Percentiles rank a stretch among this genome's conserved stretches.
These are phyloP conservation scores for Platycheirus rosarum DNA, from an alignment of 2,888 invertebrate genomes.

Conservation along the genomic window DNA sequence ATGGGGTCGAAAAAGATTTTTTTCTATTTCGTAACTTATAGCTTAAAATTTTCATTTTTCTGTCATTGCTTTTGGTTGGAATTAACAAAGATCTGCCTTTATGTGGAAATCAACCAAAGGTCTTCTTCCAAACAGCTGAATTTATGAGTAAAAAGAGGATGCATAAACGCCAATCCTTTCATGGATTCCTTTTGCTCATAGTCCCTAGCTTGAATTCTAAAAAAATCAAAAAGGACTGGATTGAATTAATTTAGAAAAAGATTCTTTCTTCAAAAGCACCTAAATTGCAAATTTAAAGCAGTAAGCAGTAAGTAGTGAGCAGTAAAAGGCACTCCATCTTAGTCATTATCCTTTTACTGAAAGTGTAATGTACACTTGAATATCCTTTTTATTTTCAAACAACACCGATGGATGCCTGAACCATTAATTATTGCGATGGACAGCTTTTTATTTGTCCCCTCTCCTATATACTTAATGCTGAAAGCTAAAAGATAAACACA, in stretches of 20 bases:
- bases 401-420: conserved; percentile 23
- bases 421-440: conserved; percentile 47
- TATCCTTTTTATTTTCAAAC: conserved; percentile 2
- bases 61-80: too few relatives aligned
- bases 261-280: conserved; percentile 1
- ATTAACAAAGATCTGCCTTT: too few relatives aligned
- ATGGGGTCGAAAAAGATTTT: too few relatives aligned
- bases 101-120: too few relatives aligned
- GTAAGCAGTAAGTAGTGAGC: too few relatives aligned
- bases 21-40: too few relatives aligned
- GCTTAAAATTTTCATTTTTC: too few relatives aligned
- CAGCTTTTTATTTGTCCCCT: conserved; percentile 22
- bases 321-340: conserved; percentile 15
- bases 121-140: too few relatives aligned
- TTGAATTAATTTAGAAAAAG: conserved; percentile 20
- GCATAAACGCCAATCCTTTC: neutral
- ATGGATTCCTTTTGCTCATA: neutral
- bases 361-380: conserved; percentile 17
- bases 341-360: conserved; percentile 20
- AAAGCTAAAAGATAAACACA: conserved; percentile 25
- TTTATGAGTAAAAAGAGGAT: conserved; percentile 11
- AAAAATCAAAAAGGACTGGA: conserved; percentile 11
- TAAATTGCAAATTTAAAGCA: conserved; percentile 7
- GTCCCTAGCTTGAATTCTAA: conserved; percentile 7
- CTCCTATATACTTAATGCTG: conserved; percentile 7